phyloP scores from a whole-genome alignment of 1,140 invertebrate species.

The Oedothorax gibbosus region DNA sequence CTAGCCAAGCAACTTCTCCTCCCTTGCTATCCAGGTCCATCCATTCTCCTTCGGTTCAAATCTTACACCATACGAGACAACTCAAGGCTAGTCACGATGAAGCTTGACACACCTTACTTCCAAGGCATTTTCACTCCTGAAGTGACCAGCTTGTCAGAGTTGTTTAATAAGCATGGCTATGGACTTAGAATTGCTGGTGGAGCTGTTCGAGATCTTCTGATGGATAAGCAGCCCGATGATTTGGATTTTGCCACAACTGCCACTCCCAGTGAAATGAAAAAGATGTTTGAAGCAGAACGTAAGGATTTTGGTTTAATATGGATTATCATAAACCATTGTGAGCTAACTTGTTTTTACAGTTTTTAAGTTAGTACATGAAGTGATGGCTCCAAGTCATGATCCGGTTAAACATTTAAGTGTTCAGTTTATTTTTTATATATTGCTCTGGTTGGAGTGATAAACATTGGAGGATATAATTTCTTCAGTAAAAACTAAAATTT shows the following conservation, averaged over 20 bases:
- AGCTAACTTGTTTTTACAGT: too few species aligned
- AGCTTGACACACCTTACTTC: slow-evolving; percentile 73
- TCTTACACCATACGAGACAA: background rate
- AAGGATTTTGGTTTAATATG: slow-evolving; percentile 59
- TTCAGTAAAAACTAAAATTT: too few species aligned
- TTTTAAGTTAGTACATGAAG: too few species aligned
- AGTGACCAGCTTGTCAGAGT: slow-evolving; percentile 70
- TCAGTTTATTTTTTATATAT: too few species aligned
- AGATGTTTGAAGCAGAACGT: slow-evolving; percentile 88
- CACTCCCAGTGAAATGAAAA: slow-evolving; percentile 96
- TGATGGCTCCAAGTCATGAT: too few species aligned
- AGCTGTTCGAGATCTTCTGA: slow-evolving; percentile 93
- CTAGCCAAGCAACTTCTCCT: too few species aligned
- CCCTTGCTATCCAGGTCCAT: too few species aligned
- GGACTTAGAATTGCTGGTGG: slow-evolving; percentile 95
- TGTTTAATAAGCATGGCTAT: slow-evolving; percentile 71
- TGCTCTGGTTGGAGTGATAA: too few species aligned
- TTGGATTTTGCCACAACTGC: slow-evolving; percentile 98
- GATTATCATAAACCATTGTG: too few species aligned
- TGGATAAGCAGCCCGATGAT: slow-evolving; percentile 86
- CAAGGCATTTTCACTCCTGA: slow-evolving; percentile 85
- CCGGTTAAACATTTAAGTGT: too few species aligned
- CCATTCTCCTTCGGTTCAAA: background rate
- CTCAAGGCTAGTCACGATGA: slow-evolving; percentile 67
- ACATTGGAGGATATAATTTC: too few species aligned